A percentile compares a stretch with the other conserved stretches of the same genome.
These are phyloP conservation scores for Sepiola atlantica DNA, from an alignment of 2,888 invertebrate species.

Conservation along the genomic window DNA sequence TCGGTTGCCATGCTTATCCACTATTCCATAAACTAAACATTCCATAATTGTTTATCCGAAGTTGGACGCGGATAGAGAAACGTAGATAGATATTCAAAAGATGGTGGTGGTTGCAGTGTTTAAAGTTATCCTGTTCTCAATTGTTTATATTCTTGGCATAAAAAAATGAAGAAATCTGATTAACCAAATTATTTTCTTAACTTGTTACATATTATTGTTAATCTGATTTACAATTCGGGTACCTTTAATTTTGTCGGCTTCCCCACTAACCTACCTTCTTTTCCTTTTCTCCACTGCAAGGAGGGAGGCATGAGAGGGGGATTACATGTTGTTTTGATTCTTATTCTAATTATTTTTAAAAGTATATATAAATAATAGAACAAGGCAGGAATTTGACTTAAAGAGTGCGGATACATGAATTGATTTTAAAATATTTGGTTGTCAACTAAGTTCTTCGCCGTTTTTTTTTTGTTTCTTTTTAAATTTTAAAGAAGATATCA, in stretches of 20 bases:
- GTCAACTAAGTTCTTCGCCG: neutral
- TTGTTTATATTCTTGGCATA: too few species aligned
- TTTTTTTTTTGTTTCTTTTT: too few species aligned
- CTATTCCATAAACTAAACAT: too few species aligned
- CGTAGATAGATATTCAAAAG: too few species aligned
- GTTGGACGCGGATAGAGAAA: too few species aligned
- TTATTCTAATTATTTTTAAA: neutral
- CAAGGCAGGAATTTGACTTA: neutral
- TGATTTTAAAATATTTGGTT: neutral
- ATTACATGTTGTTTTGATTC: too few species aligned
- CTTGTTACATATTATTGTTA: neutral
- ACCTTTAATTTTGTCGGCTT: neutral
- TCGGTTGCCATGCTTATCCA: too few species aligned
- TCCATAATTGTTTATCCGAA: too few species aligned
- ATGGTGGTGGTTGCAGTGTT: too few species aligned
- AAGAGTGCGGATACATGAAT: neutral
- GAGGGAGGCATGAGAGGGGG: too few species aligned
- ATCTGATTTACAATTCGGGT: neutral
- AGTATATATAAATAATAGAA: neutral
- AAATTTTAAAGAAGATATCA: too few species aligned
- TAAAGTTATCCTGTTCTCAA: too few species aligned
- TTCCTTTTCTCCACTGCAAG: neutral
- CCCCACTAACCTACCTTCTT: neutral
- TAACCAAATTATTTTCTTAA: neutral
- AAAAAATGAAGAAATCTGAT: neutral